phyloP scores from a whole-genome alignment of 1,140 invertebrate species.

The Drosophila navojoa region DNA sequence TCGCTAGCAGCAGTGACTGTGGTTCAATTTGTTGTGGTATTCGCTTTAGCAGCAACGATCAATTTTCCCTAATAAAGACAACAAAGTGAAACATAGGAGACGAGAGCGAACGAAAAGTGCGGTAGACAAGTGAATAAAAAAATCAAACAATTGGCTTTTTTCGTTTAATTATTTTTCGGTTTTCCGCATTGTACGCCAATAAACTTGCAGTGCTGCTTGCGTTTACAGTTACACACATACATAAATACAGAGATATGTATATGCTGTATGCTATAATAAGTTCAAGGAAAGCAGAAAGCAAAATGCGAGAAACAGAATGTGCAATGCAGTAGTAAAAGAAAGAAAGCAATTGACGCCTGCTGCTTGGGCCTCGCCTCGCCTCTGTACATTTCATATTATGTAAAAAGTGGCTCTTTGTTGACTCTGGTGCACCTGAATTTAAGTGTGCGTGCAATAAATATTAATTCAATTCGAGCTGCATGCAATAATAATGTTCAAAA shows the following conservation, averaged over 20 bases:
- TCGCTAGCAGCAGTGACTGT: constrained; percentile 29
- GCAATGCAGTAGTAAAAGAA: constrained; percentile 31
- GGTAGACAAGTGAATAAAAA: constrained; percentile 24
- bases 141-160: constrained; percentile 26
- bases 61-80: constrained; percentile 48
- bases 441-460: constrained; percentile 27
- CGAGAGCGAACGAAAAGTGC: constrained; percentile 8
- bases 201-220: constrained; percentile 38
- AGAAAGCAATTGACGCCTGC: constrained; percentile 29
- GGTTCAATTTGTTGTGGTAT: constrained; percentile 49
- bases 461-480: constrained; percentile 9
- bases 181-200: constrained; percentile 31
- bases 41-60: constrained; percentile 38
- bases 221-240: constrained; percentile 30
- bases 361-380: constrained; percentile 34
- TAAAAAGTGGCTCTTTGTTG: constrained; percentile 11
- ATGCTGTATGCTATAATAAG: constrained; percentile 31
- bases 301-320: constrained; percentile 44
- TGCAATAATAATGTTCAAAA: constrained; percentile 39
- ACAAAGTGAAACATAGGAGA: constrained; percentile 13
- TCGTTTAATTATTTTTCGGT: constrained; percentile 43
- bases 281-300: constrained; percentile 54
- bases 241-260: constrained; percentile 4
- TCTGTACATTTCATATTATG: constrained; percentile 34
- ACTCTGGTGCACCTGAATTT: constrained; percentile 11